A percentile compares a stretch with the other conserved stretches of the same genome.
phyloP scores from a whole-genome alignment of 2,113 vertebrate species.

The Dromiciops gliroides region DNA sequence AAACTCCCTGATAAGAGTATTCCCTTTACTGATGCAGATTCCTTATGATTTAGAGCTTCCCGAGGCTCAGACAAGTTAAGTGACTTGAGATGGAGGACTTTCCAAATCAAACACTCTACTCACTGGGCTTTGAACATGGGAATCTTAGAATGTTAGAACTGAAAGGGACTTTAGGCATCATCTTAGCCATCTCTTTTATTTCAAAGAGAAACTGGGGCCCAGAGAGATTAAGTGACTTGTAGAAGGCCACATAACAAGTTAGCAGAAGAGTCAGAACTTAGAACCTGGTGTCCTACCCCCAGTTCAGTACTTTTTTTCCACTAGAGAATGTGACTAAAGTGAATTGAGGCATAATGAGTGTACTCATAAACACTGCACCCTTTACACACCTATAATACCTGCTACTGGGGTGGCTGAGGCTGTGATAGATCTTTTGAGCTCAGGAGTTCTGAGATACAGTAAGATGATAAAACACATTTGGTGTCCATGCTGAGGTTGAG shows the following conservation, averaged over 20 bases:
- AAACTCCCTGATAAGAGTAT: no score
- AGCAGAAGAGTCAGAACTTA: background rate
- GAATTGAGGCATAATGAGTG: no score
- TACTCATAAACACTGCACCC: no score
- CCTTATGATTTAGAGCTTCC: background rate
- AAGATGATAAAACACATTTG: no score
- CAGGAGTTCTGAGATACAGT: no score
- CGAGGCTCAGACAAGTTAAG: background rate
- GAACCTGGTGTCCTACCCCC: background rate
- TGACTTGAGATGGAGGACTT: background rate
- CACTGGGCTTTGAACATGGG: background rate
- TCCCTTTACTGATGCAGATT: no score
- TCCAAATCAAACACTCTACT: background rate
- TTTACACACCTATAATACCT: no score
- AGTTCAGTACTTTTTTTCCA: no score
- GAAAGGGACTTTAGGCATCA: background rate
- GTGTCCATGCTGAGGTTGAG: no score
- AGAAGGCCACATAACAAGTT: background rate
- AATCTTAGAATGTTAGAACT: background rate
- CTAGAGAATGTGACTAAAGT: no score
- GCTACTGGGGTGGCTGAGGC: no score
- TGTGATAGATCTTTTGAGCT: no score
- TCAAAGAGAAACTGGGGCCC: background rate
- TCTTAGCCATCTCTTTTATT: background rate
- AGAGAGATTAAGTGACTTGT: background rate